These are phyloP conservation scores for Ceyx erithaca DNA, from an alignment of 2,797 vertebrate species.

Conservation along the genomic window DNA sequence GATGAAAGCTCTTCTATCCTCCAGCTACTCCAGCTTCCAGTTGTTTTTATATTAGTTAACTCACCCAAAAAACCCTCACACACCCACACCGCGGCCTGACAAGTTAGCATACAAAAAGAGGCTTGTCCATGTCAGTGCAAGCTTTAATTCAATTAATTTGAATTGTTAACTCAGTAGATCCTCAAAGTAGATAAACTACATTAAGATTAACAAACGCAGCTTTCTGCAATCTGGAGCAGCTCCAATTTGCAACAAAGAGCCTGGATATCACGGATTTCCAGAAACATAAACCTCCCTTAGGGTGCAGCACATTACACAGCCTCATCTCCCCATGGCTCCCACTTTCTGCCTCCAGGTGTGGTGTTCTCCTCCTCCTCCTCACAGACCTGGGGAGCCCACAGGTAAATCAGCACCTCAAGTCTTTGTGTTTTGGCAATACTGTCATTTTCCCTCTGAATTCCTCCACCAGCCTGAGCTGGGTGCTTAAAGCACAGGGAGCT, in stretches of 20 bases:
- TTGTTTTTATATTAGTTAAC: neutral
- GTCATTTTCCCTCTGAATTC: neutral
- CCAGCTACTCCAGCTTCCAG: neutral
- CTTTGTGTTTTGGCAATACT: no score
- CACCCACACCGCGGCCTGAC: neutral
- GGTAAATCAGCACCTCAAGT: neutral
- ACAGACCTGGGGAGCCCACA: neutral
- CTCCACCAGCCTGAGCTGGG: neutral
- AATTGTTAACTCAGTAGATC: neutral
- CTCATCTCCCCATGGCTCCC: neutral
- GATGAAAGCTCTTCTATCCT: neutral
- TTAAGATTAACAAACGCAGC: neutral
- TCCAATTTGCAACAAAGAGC: accelerated
- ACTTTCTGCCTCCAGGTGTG: neutral
- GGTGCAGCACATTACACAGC: no score
- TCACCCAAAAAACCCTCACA: neutral
- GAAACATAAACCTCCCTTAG: neutral
- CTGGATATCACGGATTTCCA: neutral
- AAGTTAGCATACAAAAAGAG: neutral
- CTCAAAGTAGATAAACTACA: neutral
- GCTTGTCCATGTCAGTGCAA: neutral
- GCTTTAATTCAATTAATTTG: neutral
- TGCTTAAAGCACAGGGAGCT: neutral
- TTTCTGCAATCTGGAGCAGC: neutral
- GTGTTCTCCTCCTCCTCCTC: neutral